Evolutionary conservation across 2,888 invertebrate genomes (phyloP), one percentile per base, ranked within the genome.

Genomic region (Phaedon cochleariae): DNA sequence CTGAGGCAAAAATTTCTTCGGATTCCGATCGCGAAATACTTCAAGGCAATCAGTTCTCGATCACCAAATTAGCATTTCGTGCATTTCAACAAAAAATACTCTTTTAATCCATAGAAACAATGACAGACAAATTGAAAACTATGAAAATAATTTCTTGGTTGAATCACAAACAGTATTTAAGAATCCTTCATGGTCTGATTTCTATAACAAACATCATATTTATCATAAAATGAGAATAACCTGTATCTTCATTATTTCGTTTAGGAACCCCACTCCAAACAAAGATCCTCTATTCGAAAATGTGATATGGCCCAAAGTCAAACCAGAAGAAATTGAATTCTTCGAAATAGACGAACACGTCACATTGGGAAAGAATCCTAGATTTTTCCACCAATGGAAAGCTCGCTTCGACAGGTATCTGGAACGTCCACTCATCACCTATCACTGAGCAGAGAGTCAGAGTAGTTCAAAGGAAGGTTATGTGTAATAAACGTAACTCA

Each of bases 401-500:
- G 29, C 10, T 5, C 52, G 52, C 22, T 31, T 52, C 17, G 52
- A 52, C 3, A 29, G 18, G 17, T 52, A 52, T 21, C 4, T 52
- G 21, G 29, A 52, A 52, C 6, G 15, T 9, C 52, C 52, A n/a
- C 7, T n/a, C n/a, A 17, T 26, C 15, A 52, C 52, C 17, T 52
- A 52, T 15, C 41, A 41, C 15, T 41, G 41, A 41, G 4, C 6
- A 1, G 10, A 10, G 2, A 7, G 26, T 7, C 7, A 26, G 26
- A 7, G 7, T 5, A 26, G 7, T 26, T 26, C 26, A 26, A 26
- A 26, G 7, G 17, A 45, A 61, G 53, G 64, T 64, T 62, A 74
- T 69, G 68, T 65, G 67, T n/a, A n/a, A n/a, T n/a, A n/a, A 26
- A 5, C 26, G 26, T 7, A 3, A 26, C 26, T n/a, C n/a, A n/a